A percentile compares a stretch with the other conserved stretches of the same genome.
phyloP scores from a whole-genome alignment of 2,797 vertebrate genomes.

The Platyrinchus mystaceus region DNA sequence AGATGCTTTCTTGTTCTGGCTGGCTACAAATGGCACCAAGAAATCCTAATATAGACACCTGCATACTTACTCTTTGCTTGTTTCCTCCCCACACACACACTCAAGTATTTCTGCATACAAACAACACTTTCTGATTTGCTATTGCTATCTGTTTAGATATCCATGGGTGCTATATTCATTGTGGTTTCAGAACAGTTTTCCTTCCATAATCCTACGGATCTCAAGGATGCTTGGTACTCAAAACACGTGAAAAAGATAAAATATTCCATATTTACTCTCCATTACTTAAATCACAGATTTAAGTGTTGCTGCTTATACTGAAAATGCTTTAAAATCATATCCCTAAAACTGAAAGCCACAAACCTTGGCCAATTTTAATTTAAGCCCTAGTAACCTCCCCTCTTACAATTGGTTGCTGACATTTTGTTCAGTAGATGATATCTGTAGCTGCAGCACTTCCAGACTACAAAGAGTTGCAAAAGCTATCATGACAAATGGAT shows the following conservation, averaged over 20 bases:
- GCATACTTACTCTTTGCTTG: neutral
- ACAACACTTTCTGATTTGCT: neutral
- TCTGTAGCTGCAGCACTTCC: neutral
- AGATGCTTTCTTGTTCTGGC: conserved; percentile 45
- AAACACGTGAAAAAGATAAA: neutral
- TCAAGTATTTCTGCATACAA: neutral
- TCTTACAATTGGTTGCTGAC: neutral
- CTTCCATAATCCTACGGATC: neutral
- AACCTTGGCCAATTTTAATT: neutral
- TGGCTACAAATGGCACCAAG: conserved; percentile 6
- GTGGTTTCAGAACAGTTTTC: neutral
- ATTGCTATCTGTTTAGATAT: neutral
- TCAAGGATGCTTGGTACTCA: neutral
- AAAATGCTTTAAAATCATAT: neutral
- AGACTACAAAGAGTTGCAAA: neutral
- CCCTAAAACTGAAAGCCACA: neutral
- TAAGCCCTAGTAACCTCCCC: neutral
- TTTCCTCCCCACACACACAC: neutral
- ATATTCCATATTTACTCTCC: neutral
- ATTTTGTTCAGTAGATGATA: neutral
- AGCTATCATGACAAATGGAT: neutral
- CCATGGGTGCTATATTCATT: neutral
- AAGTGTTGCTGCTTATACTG: neutral
- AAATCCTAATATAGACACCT: conserved; percentile 7
- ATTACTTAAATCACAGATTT: neutral